These are phyloP conservation scores for Phyllotreta striolata DNA, from an alignment of 2,888 invertebrate species.

Conservation along the genomic window DNA sequence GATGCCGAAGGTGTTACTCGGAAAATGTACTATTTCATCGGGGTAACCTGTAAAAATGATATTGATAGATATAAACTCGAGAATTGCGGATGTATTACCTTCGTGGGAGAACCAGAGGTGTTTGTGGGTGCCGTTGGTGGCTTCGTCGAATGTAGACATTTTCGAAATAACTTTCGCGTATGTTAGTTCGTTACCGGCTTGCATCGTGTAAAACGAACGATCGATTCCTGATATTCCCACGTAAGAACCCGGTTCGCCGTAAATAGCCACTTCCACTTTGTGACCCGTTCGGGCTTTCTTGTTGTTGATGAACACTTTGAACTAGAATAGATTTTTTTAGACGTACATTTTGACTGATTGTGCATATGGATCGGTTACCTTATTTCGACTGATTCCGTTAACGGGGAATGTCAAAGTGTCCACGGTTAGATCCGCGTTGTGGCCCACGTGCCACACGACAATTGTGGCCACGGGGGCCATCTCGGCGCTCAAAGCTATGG, in stretches of 20 bases:
- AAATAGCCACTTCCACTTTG: conserved; percentile 91
- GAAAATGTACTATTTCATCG: conserved; percentile 85
- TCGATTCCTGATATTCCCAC: conserved; percentile 92
- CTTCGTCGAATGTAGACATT: conserved; percentile 88
- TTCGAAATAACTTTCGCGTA: conserved; percentile 87
- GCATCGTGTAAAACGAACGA: conserved; percentile 89
- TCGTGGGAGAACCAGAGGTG: conserved; percentile 87
- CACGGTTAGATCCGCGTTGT: conserved; percentile 84
- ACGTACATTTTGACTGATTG: neutral
- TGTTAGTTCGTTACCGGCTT: conserved; percentile 89
- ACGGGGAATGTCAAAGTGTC: conserved; percentile 97
- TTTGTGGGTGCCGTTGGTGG: conserved; percentile 82
- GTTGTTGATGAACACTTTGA: conserved; percentile 87
- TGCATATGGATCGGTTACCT: conserved; percentile 63
- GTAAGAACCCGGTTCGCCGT: conserved; percentile 93
- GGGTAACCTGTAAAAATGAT: conserved; percentile 59
- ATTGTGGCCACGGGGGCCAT: conserved; percentile 94
- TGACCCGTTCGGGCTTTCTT: conserved; percentile 93
- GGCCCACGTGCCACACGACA: conserved; percentile 86
- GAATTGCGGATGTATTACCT: conserved; percentile 64
- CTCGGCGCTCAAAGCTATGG: conserved; percentile 82
- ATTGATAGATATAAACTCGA: neutral
- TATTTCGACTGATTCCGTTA: conserved; percentile 92
- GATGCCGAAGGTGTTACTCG: conserved; percentile 85
- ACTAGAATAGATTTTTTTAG: conserved; percentile 61